Evolutionary conservation across 2,797 vertebrate genomes (phyloP).

Genomic region (Hirundo rustica): DNA sequence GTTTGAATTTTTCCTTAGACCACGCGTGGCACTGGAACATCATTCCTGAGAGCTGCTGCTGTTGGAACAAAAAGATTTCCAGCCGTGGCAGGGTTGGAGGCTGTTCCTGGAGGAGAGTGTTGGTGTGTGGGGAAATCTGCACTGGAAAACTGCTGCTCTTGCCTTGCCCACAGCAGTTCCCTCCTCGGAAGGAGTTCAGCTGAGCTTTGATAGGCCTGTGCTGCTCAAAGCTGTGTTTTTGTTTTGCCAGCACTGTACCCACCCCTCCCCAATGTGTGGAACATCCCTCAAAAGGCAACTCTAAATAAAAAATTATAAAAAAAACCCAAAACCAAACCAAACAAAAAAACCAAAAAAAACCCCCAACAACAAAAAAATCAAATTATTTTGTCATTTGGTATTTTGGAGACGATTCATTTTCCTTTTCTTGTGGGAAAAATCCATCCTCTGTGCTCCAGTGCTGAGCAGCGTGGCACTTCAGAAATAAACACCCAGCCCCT

Average conservation of each 20-base stretch:
- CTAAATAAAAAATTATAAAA: rapidly evolving
- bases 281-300: neutral
- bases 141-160: neutral
- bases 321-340: too few relatives aligned
- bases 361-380: neutral
- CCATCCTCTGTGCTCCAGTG: neutral
- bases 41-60: neutral
- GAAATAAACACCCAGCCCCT: neutral
- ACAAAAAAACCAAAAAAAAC: too few relatives aligned
- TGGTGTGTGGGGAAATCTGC: neutral
- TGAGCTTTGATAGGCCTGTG: too few relatives aligned
- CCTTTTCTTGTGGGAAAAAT: neutral
- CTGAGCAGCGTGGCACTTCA: neutral
- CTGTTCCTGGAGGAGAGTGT: neutral
- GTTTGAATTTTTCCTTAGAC: neutral
- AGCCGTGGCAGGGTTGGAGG: neutral
- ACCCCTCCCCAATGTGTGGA: neutral
- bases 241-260: neutral
- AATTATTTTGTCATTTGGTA: neutral
- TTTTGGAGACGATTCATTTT: neutral
- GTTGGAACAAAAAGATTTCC: neutral
- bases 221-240: neutral
- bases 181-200: neutral
- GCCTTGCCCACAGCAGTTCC: neutral
- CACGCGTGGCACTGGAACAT: neutral